Evolutionary conservation across 2,797 vertebrate genomes (phyloP), one percentile per base, ranked within the genome.

Genomic region (Oceanodroma leucorhoa): DNA sequence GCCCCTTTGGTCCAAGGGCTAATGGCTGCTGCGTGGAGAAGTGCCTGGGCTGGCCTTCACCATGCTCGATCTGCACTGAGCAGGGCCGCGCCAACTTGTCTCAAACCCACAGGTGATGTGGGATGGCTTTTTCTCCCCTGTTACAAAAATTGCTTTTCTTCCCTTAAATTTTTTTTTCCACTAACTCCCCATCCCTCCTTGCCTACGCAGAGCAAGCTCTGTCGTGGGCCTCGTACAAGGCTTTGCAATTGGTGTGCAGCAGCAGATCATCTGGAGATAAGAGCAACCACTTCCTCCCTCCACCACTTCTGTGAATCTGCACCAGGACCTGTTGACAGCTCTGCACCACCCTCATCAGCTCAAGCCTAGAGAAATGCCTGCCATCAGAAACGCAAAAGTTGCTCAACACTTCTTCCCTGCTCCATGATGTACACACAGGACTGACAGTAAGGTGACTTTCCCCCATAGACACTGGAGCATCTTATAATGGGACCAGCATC

Each of bases 241-340:
- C 70, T 89, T 60, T 55, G 43, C 51, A 83, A 11, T 17, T 43
- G 77, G 3, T 34, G 65, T 75, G 84, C 75, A 67, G 81, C 66
- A 93, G 71, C 78, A 87, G 53, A 40, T 95, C 67, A 69, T 40
- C 38, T 15, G 18, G 51, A 93, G 78, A 71, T 65, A 84, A 93
- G 20, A 87, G 34, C 65, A 96, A 95, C 94, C 95, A 93, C 95
- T 96, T 97, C 94, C 94, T 94, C 91, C 62, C n/a, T 81, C 57
- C n/a, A 41, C 4, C 55, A 84, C 14, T 41, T 73, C 64, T 73
- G 53, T 53, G 67, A 87, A 75, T 61, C 57, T 65, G 14, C 60
- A 57, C 19, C 22, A 45, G 60, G 64, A 84, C 29, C 69, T 73
- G 71, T 22, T 91, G 84, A 36, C 67, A 91, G 77, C 62, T 62